phyloP scores from a whole-genome alignment of 2,113 vertebrate genomes.

The Thamnophis sirtalis region DNA sequence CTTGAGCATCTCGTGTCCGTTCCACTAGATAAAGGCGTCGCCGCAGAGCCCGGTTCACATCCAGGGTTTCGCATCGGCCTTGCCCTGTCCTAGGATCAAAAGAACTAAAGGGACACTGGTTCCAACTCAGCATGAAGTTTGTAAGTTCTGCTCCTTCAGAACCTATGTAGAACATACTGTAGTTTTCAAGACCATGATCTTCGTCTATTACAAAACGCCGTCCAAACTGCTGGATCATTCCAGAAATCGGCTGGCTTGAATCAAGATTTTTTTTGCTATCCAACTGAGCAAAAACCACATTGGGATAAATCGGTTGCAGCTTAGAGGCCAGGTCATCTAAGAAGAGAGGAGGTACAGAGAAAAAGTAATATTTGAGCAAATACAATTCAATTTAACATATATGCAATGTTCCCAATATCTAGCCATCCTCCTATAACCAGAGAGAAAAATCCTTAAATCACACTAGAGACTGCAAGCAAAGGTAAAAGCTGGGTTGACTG shows the following conservation, averaged over 20 bases:
- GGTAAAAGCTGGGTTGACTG: not conserved
- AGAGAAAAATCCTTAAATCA: not conserved
- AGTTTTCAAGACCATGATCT: constrained; percentile 67
- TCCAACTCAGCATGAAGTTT: constrained; percentile 94
- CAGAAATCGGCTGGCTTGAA: fast-evolving
- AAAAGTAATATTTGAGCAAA: not conserved
- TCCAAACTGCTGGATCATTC: constrained; percentile 73
- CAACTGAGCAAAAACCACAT: constrained; percentile 73
- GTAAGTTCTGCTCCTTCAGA: constrained; percentile 77
- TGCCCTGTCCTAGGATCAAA: constrained; percentile 76
- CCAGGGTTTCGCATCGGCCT: constrained; percentile 72
- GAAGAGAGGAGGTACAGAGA: not conserved
- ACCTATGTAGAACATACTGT: constrained; percentile 85
- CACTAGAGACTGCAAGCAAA: not conserved
- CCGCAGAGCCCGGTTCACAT: constrained; percentile 79
- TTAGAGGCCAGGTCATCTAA: constrained; percentile 68
- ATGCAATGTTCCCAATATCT: not conserved
- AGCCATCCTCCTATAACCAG: not conserved
- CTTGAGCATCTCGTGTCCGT: constrained; percentile 82
- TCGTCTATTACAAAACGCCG: constrained; percentile 67
- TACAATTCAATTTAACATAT: not conserved
- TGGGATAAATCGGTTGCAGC: constrained; percentile 71
- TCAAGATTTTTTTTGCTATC: constrained; percentile 47
- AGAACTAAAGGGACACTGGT: constrained; percentile 78
- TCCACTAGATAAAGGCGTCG: constrained; percentile 90